These are phyloP conservation scores for Oscheius sp. DNA, from an alignment of 2,888 invertebrate genomes.

Conservation along the genomic window DNA sequence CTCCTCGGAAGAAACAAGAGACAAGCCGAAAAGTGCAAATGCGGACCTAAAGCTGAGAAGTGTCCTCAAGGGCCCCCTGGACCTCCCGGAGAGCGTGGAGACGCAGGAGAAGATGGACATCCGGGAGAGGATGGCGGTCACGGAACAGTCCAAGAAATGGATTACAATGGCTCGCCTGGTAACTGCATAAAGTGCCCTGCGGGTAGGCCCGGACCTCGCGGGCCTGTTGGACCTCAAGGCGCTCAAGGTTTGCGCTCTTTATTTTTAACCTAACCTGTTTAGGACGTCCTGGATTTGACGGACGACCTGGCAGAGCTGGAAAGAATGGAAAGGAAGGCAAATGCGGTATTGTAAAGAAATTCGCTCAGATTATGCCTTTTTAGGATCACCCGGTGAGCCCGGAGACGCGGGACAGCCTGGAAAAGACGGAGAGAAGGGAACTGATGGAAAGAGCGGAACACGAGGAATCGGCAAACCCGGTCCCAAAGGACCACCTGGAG, in stretches of 20 bases:
- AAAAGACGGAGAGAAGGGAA: slow-evolving; percentile 52
- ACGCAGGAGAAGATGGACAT: slow-evolving; percentile 23
- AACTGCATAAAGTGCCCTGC: slow-evolving; percentile 51
- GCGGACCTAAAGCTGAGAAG: slow-evolving; percentile 20
- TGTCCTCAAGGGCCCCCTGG: slow-evolving; percentile 29
- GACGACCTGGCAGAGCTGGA: slow-evolving; percentile 52
- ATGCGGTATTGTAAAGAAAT: slow-evolving; percentile 38
- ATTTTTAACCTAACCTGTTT: no score
- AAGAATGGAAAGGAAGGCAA: slow-evolving; percentile 53
- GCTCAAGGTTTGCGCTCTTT: slow-evolving; percentile 38
- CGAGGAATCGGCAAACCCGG: slow-evolving; percentile 30
- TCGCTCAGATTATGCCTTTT: slow-evolving; percentile 12
- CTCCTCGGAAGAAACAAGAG: slow-evolving; percentile 15
- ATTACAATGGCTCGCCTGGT: not conserved
- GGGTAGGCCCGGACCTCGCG: slow-evolving; percentile 46
- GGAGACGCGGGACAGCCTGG: slow-evolving; percentile 53
- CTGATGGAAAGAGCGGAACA: slow-evolving; percentile 49
- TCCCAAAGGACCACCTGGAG: slow-evolving; percentile 48
- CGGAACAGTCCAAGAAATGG: not conserved
- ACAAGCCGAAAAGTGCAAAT: slow-evolving; percentile 25
- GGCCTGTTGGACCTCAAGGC: slow-evolving; percentile 41
- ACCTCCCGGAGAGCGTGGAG: slow-evolving; percentile 25
- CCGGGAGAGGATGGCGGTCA: slow-evolving; percentile 9
- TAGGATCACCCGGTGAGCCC: slow-evolving; percentile 48
- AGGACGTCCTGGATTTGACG: slow-evolving; percentile 34